These are phyloP conservation scores for Dasypogon diadema DNA, from an alignment of 2,888 invertebrate genomes.

Conservation along the genomic window DNA sequence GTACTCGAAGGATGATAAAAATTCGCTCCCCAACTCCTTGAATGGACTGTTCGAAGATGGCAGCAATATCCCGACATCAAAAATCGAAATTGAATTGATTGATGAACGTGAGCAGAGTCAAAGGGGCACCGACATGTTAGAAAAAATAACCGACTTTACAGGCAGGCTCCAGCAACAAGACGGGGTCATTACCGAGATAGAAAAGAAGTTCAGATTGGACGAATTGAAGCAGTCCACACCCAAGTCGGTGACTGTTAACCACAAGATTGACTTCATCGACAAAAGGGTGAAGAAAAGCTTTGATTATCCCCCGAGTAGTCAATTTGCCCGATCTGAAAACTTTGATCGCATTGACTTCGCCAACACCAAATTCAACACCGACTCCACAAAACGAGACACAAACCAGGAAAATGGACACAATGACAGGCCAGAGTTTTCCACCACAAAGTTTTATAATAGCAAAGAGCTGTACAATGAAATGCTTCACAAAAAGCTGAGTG, in stretches of 20 bases:
- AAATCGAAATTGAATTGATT: conserved; percentile 58
- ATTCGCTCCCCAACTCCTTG: conserved; percentile 56
- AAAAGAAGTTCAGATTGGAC: conserved; percentile 65
- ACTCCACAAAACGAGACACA: conserved; percentile 54
- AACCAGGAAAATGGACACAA: conserved; percentile 21
- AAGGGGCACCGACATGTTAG: conserved; percentile 25
- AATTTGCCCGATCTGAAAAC: neutral
- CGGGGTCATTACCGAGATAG: conserved; percentile 67
- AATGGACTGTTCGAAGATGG: conserved; percentile 52
- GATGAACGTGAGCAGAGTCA: conserved; percentile 52
- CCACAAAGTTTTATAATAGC: conserved; percentile 68
- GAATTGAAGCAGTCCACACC: conserved; percentile 59
- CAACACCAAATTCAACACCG: conserved; percentile 67
- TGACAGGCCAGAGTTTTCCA: conserved; percentile 66
- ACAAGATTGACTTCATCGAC: conserved; percentile 63
- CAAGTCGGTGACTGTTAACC: conserved; percentile 55
- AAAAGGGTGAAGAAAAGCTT: conserved; percentile 68
- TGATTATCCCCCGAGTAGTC: neutral
- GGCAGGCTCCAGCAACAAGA: conserved; percentile 67
- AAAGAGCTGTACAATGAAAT: conserved; percentile 68
- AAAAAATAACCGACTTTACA: conserved; percentile 60
- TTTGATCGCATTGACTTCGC: conserved; percentile 65
- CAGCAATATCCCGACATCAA: conserved; percentile 56
- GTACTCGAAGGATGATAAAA: conserved; percentile 56
- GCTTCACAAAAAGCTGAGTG: conserved; percentile 62